phyloP scores from a whole-genome alignment of 2,113 vertebrate species.

The Triplophysa tibetana region DNA sequence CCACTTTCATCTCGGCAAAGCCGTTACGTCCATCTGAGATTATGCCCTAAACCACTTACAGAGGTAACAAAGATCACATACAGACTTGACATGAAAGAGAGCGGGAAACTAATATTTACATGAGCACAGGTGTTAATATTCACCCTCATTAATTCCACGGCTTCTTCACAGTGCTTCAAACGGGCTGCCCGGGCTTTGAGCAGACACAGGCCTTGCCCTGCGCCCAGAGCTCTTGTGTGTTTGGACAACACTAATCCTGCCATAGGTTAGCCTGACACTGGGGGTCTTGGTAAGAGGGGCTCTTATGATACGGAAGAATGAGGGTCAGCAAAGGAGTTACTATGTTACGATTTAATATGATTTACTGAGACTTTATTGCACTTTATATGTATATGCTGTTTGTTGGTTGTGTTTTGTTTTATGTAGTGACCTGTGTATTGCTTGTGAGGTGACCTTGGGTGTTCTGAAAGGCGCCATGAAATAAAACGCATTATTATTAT shows the following conservation, averaged over 20 bases:
- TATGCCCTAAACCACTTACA: conserved; percentile 44
- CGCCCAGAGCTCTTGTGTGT: conserved; percentile 46
- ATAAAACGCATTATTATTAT: too few species aligned
- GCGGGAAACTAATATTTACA: conserved; percentile 54
- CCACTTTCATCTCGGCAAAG: conserved; percentile 15
- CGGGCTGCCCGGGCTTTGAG: conserved; percentile 34
- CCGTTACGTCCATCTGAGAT: neutral
- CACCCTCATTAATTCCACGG: conserved; percentile 47
- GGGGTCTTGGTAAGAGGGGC: conserved; percentile 22
- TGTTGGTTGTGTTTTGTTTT: too few species aligned
- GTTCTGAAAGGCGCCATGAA: too few species aligned
- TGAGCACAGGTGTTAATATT: conserved; percentile 59
- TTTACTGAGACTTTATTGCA: too few species aligned
- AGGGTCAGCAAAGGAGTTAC: neutral
- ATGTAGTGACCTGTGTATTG: too few species aligned
- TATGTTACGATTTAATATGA: too few species aligned
- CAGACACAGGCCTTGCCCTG: conserved; percentile 38
- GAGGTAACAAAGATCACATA: conserved; percentile 35
- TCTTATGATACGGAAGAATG: neutral
- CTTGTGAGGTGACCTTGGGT: too few species aligned
- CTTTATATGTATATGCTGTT: too few species aligned
- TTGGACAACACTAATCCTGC: conserved; percentile 53
- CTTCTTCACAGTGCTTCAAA: conserved; percentile 28
- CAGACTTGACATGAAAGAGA: conserved; percentile 32
- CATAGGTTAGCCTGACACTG: conserved; percentile 53